These are phyloP conservation scores for Agraylea sexmaculata DNA, from an alignment of 1,140 invertebrate species.

Conservation along the genomic window DNA sequence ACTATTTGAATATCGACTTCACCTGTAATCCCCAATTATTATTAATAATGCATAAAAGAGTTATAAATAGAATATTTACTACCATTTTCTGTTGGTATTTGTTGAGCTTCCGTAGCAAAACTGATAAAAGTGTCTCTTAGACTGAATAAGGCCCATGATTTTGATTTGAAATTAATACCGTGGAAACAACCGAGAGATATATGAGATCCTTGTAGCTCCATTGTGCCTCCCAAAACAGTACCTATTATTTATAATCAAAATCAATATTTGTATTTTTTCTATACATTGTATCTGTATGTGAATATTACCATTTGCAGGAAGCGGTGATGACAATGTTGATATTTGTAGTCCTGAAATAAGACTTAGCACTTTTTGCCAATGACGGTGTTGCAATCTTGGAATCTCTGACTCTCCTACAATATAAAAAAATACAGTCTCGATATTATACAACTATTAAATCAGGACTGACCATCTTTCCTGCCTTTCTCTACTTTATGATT, in stretches of 20 bases:
- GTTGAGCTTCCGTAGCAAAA: constrained; percentile 90
- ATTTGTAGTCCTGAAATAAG: constrained; percentile 64
- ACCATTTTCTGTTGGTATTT: constrained; percentile 59
- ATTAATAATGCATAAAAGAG: constrained; percentile 7
- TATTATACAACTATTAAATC: background rate
- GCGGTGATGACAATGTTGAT: constrained; percentile 52
- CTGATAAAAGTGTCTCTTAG: constrained; percentile 89
- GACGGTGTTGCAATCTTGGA: constrained; percentile 67
- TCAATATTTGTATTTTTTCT: constrained; percentile 5
- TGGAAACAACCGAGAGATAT: constrained; percentile 95
- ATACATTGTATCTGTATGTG: too few species aligned
- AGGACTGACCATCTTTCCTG: constrained; percentile 22
- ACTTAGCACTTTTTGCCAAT: constrained; percentile 76
- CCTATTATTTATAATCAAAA: constrained; percentile 43
- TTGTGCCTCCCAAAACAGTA: constrained; percentile 85
- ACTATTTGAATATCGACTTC: constrained; percentile 58
- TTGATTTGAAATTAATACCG: constrained; percentile 92
- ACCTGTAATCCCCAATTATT: constrained; percentile 19
- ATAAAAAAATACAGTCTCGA: background rate
- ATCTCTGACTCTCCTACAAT: constrained; percentile 12
- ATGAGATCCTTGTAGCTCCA: constrained; percentile 80
- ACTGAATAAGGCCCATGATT: constrained; percentile 93
- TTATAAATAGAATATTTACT: constrained; percentile 20
- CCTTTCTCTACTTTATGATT: constrained; percentile 28
- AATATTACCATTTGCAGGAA: constrained; percentile 53